A percentile compares a stretch with the other conserved stretches of the same genome.
Conservation (phyloP, 2,113 vertebrate species). For the Gobio gobio region DNA sequence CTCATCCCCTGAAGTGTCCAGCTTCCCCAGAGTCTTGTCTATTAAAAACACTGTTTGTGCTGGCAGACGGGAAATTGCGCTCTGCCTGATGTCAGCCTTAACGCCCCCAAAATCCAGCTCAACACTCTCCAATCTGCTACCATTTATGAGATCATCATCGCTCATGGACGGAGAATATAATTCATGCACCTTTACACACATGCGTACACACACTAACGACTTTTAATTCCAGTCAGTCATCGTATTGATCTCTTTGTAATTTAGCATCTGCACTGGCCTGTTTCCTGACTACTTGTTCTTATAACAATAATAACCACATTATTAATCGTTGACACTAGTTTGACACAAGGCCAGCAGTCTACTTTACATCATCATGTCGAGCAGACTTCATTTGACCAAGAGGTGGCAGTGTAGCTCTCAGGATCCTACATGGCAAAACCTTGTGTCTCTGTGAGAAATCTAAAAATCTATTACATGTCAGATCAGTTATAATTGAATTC, state of each 20-base stretch:
- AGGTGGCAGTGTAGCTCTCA: conserved; percentile 74
- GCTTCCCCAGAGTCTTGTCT: conserved; percentile 22
- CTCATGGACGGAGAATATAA: neutral
- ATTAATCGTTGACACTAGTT: conserved; percentile 20
- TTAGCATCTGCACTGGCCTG: neutral
- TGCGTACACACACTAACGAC: neutral
- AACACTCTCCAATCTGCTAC: conserved; percentile 13
- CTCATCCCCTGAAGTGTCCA: neutral
- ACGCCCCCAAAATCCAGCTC: conserved; percentile 10
- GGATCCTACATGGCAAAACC: conserved; percentile 48
- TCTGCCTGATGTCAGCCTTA: conserved; percentile 22
- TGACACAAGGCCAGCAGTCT: neutral
- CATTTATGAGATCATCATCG: neutral
- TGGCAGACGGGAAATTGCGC: conserved; percentile 29
- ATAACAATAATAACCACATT: neutral
- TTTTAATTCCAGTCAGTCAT: conserved; percentile 4
- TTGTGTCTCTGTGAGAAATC: conserved; percentile 16
- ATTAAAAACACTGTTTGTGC: conserved; percentile 42
- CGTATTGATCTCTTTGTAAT: conserved; percentile 6
- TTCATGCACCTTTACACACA: neutral
- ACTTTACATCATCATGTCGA: conserved; percentile 23
- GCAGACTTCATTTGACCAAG: conserved; percentile 51
- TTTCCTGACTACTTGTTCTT: conserved; percentile 10
- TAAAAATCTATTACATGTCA: conserved; percentile 57
- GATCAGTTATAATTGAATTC: conserved; percentile 60